Base-by-base conservation (phyloP, 2,888 invertebrate species). In the Xanthia togata region DNA sequence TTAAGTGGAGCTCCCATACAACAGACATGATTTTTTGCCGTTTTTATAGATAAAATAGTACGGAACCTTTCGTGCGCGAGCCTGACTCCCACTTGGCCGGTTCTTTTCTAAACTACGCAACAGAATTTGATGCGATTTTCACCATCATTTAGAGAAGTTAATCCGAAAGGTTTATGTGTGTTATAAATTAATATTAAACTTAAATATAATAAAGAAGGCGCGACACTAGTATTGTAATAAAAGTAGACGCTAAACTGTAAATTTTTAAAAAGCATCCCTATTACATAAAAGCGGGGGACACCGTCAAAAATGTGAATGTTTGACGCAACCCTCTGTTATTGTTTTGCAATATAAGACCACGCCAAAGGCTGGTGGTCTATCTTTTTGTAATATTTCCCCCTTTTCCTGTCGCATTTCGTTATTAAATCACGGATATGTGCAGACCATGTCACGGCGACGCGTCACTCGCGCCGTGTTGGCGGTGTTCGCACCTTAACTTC, bases 351-450 rank as follows among this genome's bases (percentile, higher is more conserved):
- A 41, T 59, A 79, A 79, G 59, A 50, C 35, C 26, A n/a, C 38
- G 17, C 1, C 41, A 35, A 41, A 23, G n/a, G 35, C 71, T 70
- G 31, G 31, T 63, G n/a, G 35, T 41, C 17, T 23, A 23, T 74
- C 80, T 60, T 80, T 77, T 77, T 80, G 53, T 44, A 60, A 72
- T 44, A 55, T 64, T 68, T 71, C 64, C 73, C 71, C 35, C 35
- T 71, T 74, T 53, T 23, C 47, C 64, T 69, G 59, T 70, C 63
- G 60, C 71, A 20, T 73, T 26, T 20, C 62, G 55, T 80, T 62
- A 77, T 76, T 60, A 53, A 80, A 77, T 77, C 60, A 53, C 59
- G 47, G 70, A 55, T 47, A 47, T 47, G 73, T 59, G 50, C 59
- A 23, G n/a, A 9, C 12, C 73, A 79, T 41, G 73, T 59, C 31